A percentile compares a stretch with the other conserved stretches of the same genome.
These are phyloP conservation scores for Thymallus thymallus DNA, from an alignment of 2,113 vertebrate genomes.

Conservation along the genomic window DNA sequence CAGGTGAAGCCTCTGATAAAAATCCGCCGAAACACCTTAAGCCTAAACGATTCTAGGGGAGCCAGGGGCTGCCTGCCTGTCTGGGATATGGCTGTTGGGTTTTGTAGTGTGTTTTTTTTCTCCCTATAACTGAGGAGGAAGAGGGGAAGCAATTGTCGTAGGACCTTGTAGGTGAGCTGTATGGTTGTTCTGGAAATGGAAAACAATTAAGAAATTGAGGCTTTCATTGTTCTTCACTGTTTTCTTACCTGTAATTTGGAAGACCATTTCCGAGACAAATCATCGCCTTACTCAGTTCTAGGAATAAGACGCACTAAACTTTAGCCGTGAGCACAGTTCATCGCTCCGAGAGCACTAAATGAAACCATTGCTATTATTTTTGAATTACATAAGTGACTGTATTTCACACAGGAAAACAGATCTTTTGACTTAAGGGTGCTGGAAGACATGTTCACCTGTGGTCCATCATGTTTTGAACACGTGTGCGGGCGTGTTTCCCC, in stretches of 20 bases:
- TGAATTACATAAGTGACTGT: no score
- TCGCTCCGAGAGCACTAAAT: no score
- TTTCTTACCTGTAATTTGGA: not conserved
- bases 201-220: not conserved
- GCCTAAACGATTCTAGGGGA: conserved; percentile 49
- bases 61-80: not conserved
- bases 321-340: no score
- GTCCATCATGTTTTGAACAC: no score
- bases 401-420: no score
- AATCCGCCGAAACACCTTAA: conserved; percentile 48
- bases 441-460: no score
- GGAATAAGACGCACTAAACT: not conserved
- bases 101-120: no score
- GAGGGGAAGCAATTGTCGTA: not conserved
- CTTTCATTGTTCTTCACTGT: not conserved
- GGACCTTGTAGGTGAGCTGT: not conserved
- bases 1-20: conserved; percentile 46
- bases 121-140: not conserved
- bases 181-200: not conserved
- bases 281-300: not conserved
- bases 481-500: conserved; percentile 11
- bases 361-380: not conserved
- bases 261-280: not conserved
- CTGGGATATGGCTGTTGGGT: conserved; percentile 27
- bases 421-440: no score